phyloP scores from a whole-genome alignment of 2,113 vertebrate genomes.

The Engystomops pustulosus region DNA sequence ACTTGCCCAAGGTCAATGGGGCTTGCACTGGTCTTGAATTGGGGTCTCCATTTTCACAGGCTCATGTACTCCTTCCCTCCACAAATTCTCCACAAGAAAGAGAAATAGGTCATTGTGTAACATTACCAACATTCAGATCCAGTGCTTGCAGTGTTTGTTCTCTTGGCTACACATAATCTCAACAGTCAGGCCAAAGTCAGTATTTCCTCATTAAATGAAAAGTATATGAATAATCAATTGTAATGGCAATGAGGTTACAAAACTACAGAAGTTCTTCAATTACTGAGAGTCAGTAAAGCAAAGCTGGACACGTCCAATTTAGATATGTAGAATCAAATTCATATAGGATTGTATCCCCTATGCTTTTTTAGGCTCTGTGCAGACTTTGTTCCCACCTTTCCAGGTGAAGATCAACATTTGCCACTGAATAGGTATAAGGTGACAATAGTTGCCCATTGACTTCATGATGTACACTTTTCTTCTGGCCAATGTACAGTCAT shows the following conservation, averaged over 20 bases:
- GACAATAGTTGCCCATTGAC: too few relatives aligned
- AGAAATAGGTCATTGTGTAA: conserved; percentile 53
- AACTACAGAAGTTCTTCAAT: conserved; percentile 51
- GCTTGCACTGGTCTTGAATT: conserved; percentile 60
- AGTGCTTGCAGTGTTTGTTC: conserved; percentile 46
- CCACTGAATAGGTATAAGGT: too few relatives aligned
- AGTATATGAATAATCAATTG: conserved; percentile 38
- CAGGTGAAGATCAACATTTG: too few relatives aligned
- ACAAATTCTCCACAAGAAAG: conserved; percentile 45
- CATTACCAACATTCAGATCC: conserved; percentile 47
- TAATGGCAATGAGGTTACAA: conserved; percentile 47
- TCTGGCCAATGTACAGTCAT: too few relatives aligned
- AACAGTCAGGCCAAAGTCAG: conserved; percentile 23
- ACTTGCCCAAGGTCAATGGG: conserved; percentile 60
- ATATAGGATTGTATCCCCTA: neutral
- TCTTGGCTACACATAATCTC: conserved; percentile 37
- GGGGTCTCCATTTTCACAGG: conserved; percentile 59
- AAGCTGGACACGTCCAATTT: too few relatives aligned
- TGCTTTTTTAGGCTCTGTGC: too few relatives aligned
- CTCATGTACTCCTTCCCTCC: conserved; percentile 47
- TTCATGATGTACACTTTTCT: too few relatives aligned
- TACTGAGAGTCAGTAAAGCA: conserved; percentile 32
- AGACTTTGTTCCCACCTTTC: too few relatives aligned
- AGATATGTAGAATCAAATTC: neutral
- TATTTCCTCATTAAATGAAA: conserved; percentile 30